phyloP scores from a whole-genome alignment of 2,113 vertebrate species.

The Hydrolagus affinis region DNA sequence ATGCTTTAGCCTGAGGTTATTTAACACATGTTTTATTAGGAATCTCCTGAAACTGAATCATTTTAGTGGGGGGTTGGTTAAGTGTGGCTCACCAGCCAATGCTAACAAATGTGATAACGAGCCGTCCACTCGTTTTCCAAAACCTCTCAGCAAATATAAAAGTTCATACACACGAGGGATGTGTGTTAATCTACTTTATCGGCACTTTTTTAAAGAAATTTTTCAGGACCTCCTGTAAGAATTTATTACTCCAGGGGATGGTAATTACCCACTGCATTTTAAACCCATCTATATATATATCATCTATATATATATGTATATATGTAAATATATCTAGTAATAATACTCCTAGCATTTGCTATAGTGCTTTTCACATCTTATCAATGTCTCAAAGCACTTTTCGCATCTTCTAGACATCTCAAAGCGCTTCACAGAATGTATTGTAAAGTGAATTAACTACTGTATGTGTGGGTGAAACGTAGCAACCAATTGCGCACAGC shows the following conservation, averaged over 20 bases:
- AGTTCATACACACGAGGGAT: not conserved
- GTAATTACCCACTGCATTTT: not conserved
- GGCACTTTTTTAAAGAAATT: not conserved
- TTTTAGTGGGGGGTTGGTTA: not conserved
- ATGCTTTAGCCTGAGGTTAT: constrained; percentile 4
- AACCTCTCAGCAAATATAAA: not conserved
- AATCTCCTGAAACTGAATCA: constrained; percentile 24
- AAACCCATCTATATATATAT: not conserved
- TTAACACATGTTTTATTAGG: constrained; percentile 15
- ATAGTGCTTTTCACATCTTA: no score
- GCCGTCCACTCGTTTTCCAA: no score
- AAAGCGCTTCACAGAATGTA: no score
- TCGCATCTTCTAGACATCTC: no score
- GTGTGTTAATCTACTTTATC: not conserved
- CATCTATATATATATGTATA: not conserved
- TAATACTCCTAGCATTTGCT: no score
- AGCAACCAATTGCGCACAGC: no score
- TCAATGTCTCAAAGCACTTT: no score
- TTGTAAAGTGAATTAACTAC: no score
- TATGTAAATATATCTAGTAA: no score
- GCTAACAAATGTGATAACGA: constrained; percentile 16
- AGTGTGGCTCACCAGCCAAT: not conserved
- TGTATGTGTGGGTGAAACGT: no score
- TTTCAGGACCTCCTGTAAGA: not conserved
- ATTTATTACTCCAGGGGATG: not conserved